These are phyloP conservation scores for Rhinolophus ferrumequinum DNA, from an alignment of 2,113 vertebrate genomes.

Conservation along the genomic window DNA sequence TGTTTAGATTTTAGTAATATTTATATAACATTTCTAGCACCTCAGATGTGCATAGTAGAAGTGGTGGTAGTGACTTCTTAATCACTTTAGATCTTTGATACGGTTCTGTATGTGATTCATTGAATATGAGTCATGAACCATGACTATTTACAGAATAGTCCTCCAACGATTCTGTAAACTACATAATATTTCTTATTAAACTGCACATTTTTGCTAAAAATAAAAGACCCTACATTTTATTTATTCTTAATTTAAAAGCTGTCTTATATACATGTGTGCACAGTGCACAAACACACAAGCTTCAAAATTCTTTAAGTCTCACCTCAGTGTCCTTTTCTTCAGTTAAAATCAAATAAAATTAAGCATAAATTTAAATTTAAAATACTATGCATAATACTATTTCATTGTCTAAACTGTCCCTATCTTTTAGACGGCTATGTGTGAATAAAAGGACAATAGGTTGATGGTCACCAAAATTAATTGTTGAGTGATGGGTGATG, in stretches of 20 bases:
- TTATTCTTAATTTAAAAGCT: neutral
- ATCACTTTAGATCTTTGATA: neutral
- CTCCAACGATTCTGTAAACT: neutral
- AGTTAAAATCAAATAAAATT: neutral
- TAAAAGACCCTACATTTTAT: neutral
- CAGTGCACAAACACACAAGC: neutral
- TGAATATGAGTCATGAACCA: neutral
- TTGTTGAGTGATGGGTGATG: neutral
- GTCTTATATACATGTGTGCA: neutral
- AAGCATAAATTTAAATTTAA: constrained; percentile 8
- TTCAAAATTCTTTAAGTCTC: neutral
- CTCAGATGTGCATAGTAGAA: neutral
- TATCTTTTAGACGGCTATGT: neutral
- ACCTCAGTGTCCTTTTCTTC: neutral
- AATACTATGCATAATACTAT: neutral
- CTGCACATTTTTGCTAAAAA: neutral
- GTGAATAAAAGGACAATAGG: neutral
- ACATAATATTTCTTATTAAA: neutral
- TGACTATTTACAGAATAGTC: neutral
- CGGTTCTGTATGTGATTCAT: neutral
- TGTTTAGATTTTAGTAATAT: neutral
- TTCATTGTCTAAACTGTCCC: neutral
- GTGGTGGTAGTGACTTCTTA: neutral
- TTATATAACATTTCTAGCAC: neutral
- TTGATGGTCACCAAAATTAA: neutral